Conservation (phyloP, 2,797 vertebrate species). For the Bovichtus diacanthus region DNA sequence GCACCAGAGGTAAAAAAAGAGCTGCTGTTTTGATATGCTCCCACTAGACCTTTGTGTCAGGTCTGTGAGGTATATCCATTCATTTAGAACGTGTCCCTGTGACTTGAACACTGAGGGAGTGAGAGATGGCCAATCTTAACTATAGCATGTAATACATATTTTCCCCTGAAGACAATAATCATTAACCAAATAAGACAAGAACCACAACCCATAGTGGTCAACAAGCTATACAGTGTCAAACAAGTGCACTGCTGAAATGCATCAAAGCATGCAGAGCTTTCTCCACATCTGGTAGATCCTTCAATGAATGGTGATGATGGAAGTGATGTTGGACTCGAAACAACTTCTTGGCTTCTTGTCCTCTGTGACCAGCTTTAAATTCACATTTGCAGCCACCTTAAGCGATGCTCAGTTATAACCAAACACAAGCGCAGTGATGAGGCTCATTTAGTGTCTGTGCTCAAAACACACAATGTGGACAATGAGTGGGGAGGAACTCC, state of each 20-base stretch:
- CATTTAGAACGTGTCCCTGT: conserved; percentile 8
- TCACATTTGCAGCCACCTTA: conserved; percentile 2
- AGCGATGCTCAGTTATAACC: background rate
- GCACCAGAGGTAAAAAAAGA: conserved; percentile 12
- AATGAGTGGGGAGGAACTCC: background rate
- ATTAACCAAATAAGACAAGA: background rate
- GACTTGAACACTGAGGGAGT: background rate
- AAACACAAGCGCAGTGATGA: background rate
- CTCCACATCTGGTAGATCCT: conserved; percentile 42
- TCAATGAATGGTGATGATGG: conserved; percentile 3
- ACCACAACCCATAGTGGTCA: background rate
- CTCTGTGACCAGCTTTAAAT: conserved; percentile 9
- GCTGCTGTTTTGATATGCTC: conserved; percentile 41
- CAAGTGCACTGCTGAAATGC: conserved; percentile 7
- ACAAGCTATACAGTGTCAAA: background rate
- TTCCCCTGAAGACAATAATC: background rate
- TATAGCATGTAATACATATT: background rate
- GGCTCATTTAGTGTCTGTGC: background rate
- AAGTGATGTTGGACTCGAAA: background rate
- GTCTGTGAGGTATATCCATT: background rate
- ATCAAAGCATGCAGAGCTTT: background rate
- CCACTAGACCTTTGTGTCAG: conserved; percentile 10
- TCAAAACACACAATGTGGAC: background rate
- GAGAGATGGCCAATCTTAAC: background rate
- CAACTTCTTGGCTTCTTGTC: background rate